Percentiles rank a stretch among this genome's conserved stretches.
phyloP scores from a whole-genome alignment of 2,797 vertebrate genomes.

The Phoeniculus purpureus region DNA sequence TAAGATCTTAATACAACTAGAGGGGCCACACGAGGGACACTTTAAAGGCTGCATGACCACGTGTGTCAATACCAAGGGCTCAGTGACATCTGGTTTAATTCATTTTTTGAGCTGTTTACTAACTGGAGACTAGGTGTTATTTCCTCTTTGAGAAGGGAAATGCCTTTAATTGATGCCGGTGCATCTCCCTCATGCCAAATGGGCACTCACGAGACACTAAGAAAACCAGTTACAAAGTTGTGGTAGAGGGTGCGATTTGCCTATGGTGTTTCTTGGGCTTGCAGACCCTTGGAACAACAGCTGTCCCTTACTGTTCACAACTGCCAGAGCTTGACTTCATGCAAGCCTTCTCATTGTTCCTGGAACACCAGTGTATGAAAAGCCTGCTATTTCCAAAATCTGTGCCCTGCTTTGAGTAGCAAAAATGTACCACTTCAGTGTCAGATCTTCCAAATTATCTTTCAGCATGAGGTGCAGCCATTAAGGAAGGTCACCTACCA shows the following conservation, averaged over 20 bases:
- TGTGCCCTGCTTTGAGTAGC: not conserved
- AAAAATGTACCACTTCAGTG: not conserved
- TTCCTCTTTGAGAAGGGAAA: constrained; percentile 49
- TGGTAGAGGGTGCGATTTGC: not conserved
- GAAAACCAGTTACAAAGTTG: not conserved
- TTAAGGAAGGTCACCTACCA: not conserved
- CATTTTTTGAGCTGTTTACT: constrained; percentile 60
- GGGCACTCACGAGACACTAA: not conserved
- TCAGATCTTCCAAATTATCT: not conserved
- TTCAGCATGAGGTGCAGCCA: not conserved
- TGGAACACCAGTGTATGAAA: not conserved
- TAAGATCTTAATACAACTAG: constrained; percentile 37
- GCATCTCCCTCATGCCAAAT: not conserved
- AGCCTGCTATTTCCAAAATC: not conserved
- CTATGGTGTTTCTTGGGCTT: not conserved
- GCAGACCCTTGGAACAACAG: not conserved
- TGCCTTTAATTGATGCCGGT: not conserved
- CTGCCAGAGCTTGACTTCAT: fast-evolving
- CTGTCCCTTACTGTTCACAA: not conserved
- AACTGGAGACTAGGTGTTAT: constrained; percentile 56
- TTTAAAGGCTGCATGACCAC: constrained; percentile 45
- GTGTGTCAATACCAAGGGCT: constrained; percentile 46
- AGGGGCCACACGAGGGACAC: constrained; percentile 43
- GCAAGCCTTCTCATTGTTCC: not conserved
- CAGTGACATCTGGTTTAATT: constrained; percentile 52